Conservation (phyloP, 1,140 invertebrate species). For the Holcopasites calliopsidis region DNA sequence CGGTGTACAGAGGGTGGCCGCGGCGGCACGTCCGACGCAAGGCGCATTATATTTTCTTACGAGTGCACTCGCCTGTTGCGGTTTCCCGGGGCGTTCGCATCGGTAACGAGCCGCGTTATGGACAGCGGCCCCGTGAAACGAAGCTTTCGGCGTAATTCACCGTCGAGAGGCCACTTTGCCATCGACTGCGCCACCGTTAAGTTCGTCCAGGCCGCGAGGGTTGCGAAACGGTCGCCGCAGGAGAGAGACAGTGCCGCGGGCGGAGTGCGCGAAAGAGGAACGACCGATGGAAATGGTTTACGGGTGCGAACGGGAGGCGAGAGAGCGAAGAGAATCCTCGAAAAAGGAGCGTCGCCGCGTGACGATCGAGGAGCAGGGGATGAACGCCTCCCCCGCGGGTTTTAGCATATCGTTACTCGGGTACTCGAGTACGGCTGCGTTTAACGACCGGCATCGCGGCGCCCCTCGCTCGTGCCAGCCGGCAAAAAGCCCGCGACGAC, state of each 20-base stretch:
- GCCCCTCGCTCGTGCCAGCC: conserved; percentile 34
- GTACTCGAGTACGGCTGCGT: conserved; percentile 72
- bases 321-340: not conserved
- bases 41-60: conserved; percentile 53
- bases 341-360: conserved; percentile 10
- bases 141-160: conserved; percentile 70
- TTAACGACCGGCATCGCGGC: conserved; percentile 68
- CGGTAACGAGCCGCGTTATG: conserved; percentile 41
- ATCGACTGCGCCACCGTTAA: conserved; percentile 53
- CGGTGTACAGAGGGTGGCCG: not conserved
- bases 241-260: conserved; percentile 2
- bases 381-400: conserved; percentile 39
- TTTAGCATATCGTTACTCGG: conserved; percentile 76
- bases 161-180: conserved; percentile 67
- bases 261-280: conserved; percentile 21
- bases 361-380: conserved; percentile 35
- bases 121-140: conserved; percentile 38
- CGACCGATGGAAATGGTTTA: not conserved
- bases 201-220: conserved; percentile 24
- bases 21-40: conserved; percentile 28
- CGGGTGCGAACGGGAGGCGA: conserved; percentile 7
- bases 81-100: conserved; percentile 22
- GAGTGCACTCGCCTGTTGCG: conserved; percentile 41
- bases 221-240: not conserved
- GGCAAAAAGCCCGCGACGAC: conserved; percentile 57